Evolutionary conservation across 1,140 invertebrate genomes (phyloP), one percentile per base, ranked within the genome.

Genomic region (Drosophila pruinosa): DNA sequence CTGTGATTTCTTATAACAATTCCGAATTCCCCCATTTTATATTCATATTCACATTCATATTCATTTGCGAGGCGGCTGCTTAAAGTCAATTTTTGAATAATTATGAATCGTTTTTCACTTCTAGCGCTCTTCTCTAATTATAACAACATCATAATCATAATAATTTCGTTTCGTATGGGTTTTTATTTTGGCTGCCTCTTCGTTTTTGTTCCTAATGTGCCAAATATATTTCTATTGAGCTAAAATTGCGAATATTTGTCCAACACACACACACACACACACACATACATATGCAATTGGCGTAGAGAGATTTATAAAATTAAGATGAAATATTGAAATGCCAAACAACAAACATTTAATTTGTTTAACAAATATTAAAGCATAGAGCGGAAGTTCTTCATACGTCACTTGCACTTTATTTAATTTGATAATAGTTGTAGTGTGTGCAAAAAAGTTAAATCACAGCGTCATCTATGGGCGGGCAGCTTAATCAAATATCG

Each of bases 111-210:
- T 80, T 86, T 86, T 88, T 88, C 81, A 75, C 14, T 17, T n/a
- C 24, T 61, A 36, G 47, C 75, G 63, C 68, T 85, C 73, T 86
- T 86, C 81, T 86, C 81, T 86, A 86, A 86, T 86, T 86, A 86
- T 86, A 86, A 86, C 81, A 86, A 86, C 81, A 86, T 86, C 81
- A 86, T 86, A 81, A 86, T 85, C 81, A 79, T 80, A 78, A 86
- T 85, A 73, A 86, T 86, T 85, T 83, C 80, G 58, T 86, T 85
- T 83, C 80, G 58, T 75, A 34, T 65, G 52, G 57, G 22, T 64
- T 75, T 75, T 50, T 69, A 28, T 70, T 72, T 72, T 76, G 72
- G 64, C 80, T 67, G 41, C 61, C 71, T 75, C 80, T 76, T 77
- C 70, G 69, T 56, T 48, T 59, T 48, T 59, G 72, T 76, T 85